Base-by-base conservation (phyloP, 2,888 invertebrate genomes). In the Tubiluchus corallicola region DNA sequence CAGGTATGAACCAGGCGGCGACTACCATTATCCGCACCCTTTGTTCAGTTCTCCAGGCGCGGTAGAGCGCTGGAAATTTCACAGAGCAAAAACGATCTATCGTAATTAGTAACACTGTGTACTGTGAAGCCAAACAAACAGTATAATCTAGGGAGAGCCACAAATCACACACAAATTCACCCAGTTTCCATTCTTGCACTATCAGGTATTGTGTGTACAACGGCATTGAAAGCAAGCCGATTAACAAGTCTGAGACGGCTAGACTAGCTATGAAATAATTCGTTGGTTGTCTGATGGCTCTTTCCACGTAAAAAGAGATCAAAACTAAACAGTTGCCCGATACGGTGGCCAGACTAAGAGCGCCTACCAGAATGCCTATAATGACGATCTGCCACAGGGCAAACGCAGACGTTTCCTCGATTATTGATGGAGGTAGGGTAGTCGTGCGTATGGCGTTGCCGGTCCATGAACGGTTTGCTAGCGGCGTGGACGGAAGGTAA, bases 131-230 rank as follows among this genome's bases (percentile, higher is more conserved):
- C 41, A 99, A 73, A 61, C 98, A 98, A 20, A 96, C 96, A 17
- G 96, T 96, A 68, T 98, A 98, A 68, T 99, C 98, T 42, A 94
- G 83, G 1, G 94, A 90, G 4, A 98, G 74, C 98, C 98, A 98
- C 44, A 98, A 73, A 66, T 98, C 96, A 63, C 96, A 98, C 4
- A 94, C 71, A 47, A 96, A 71, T 19, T 88, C 84, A 13, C 98
- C 96, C 50, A 98, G 73, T 61, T 90, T 83, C 98, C 98, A 98
- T 40, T 53, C 49, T 62, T 83, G 82, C 44, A 88, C 90, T 73
- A 84, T 82, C 52, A 99, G 71, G 70, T 98, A 96, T 52, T 92
- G 83, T 19, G 94, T 92, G 68, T 88, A 98, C 68, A 98, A 92
- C 44, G 98, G 96, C 81, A 98, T 87, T 20, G 96, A 96, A 48